Base-by-base conservation (phyloP, 92 coral and sea anemone genomes). In the Phenganax marumi region DNA sequence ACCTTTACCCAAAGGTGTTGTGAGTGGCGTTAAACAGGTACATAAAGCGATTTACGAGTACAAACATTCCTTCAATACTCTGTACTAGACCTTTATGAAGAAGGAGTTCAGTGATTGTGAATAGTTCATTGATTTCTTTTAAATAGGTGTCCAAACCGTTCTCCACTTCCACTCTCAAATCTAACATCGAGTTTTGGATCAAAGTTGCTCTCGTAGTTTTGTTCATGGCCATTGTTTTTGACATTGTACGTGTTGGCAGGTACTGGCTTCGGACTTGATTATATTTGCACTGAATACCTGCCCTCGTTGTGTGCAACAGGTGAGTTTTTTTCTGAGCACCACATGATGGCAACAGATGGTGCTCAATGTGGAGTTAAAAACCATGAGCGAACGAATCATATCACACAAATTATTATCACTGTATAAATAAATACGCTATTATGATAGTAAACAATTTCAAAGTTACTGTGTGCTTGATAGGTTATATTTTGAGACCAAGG, bases 1-100 rank as follows among this genome's bases (percentile, higher is more conserved):
- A 85, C 95, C 98, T 71, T 79, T 95, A 33, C 96, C 98, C 11
- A 95, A 89, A 77, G 98, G 98, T 47, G 91, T 50, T 86, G 96
- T 95, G 90, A 95, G 98, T 87, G 98, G 98, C 52, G 62, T 92
- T 39, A 68, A 79, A 52, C 75, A 69, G 56, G 86, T 86, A 25
- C 8, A 70, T 63, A 73, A 56, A 75, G 54, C n/a, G n/a, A n/a
- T n/a, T n/a, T n/a, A n/a, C n/a, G n/a, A n/a, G n/a, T n/a, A n/a
- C n/a, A n/a, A n/a, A n/a, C n/a, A 54, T 54, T 18, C 12, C 60
- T 54, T 11, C 12, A 54, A 54, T 54, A 54, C 12, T 54, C 7
- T 18, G 10, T 60, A 60, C n/a, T 60, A 3, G 22, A 60, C 17
- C 5, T 12, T 5, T 54, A 12, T 54, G 17, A 54, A 18, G 17